Percentiles rank a stretch among this genome's conserved stretches.
These are phyloP conservation scores for Campoplex nolae DNA, from an alignment of 2,888 invertebrate genomes.

Conservation along the genomic window DNA sequence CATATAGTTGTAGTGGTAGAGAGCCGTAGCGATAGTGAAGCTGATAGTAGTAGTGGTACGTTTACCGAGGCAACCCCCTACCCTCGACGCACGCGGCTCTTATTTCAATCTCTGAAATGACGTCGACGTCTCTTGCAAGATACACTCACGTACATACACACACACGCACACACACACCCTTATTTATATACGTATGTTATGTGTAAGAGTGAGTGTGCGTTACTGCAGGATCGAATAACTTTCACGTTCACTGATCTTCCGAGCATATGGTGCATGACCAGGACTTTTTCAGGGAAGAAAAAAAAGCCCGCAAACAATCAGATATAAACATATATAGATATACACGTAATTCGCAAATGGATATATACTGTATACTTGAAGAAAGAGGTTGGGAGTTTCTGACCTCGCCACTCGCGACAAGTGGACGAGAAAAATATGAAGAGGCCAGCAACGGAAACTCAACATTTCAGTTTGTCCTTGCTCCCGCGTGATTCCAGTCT, in stretches of 20 bases:
- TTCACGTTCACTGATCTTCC: slow-evolving; percentile 57
- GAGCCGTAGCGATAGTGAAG: slow-evolving; percentile 26
- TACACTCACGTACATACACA: neutral
- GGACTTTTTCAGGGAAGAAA: slow-evolving; percentile 33
- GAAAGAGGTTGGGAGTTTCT: slow-evolving; percentile 38
- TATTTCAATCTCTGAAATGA: slow-evolving; percentile 68
- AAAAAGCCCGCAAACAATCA: slow-evolving; percentile 37
- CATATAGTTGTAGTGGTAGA: neutral
- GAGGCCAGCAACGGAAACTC: slow-evolving; percentile 64
- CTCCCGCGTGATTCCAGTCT: slow-evolving; percentile 38
- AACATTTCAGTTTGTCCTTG: slow-evolving; percentile 66
- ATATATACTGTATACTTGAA: slow-evolving; percentile 11
- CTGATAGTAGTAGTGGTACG: slow-evolving; percentile 18
- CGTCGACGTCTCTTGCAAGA: slow-evolving; percentile 49
- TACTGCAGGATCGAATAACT: slow-evolving; percentile 56
- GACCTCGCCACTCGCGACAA: slow-evolving; percentile 62
- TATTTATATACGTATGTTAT: neutral
- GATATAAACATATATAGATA: neutral
- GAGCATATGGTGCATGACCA: slow-evolving; percentile 46
- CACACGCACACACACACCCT: neutral
- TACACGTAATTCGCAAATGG: neutral
- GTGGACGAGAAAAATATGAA: slow-evolving; percentile 67
- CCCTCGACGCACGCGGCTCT: slow-evolving; percentile 69
- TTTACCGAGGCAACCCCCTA: slow-evolving; percentile 28
- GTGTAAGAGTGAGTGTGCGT: neutral